Evolutionary conservation across 2,888 invertebrate species (phyloP).

Genomic region (Vesta saturnalis): DNA sequence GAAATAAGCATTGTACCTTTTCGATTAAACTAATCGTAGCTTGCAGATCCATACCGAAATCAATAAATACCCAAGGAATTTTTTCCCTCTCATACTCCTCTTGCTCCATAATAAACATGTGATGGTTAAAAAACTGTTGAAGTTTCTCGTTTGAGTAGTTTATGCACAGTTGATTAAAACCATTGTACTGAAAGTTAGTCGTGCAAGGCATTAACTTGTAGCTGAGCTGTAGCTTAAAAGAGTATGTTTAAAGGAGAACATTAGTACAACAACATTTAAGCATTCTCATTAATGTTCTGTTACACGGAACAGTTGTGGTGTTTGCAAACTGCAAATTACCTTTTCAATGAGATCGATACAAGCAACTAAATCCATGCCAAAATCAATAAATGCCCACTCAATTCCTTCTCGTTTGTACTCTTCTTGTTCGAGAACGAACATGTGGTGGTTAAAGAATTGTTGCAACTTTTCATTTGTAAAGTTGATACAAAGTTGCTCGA

Average conservation of each 20-base stretch:
- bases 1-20: conserved; percentile 69
- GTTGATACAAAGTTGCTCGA: conserved; percentile 94
- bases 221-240: neutral
- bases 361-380: conserved; percentile 89
- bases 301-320: conserved; percentile 20
- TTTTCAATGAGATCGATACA: conserved; percentile 85
- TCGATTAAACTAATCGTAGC: conserved; percentile 90
- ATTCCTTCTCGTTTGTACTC: conserved; percentile 92
- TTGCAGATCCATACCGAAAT: conserved; percentile 95
- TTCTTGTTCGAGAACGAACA: conserved; percentile 94
- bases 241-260: no score
- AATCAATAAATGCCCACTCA: conserved; percentile 93
- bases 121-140: conserved; percentile 96
- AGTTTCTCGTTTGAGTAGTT: conserved; percentile 96
- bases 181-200: conserved; percentile 77
- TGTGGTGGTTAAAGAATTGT: conserved; percentile 95
- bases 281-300: conserved; percentile 21
- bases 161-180: conserved; percentile 96
- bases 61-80: conserved; percentile 92
- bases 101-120: conserved; percentile 96
- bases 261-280: conserved; percentile 5
- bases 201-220: conserved; percentile 23
- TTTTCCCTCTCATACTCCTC: conserved; percentile 94
- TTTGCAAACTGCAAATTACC: conserved; percentile 60
- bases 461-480: conserved; percentile 94